Evolutionary conservation across 2,113 vertebrate species (phyloP).

Genomic region (Hypocryptadius cinnamomeus): DNA sequence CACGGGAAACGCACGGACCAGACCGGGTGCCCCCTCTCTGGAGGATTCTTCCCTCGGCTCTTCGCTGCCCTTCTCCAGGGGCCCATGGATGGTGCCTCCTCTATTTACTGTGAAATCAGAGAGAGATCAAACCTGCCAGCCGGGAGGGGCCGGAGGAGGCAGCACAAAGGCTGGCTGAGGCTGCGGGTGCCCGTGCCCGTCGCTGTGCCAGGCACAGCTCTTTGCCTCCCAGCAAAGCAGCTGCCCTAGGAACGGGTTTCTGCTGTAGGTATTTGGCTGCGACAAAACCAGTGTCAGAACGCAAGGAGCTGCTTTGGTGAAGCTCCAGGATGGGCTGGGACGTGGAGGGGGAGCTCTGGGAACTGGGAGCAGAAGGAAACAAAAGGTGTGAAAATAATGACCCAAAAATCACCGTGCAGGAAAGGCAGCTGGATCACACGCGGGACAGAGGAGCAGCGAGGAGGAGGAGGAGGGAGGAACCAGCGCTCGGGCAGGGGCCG

Average conservation of each 20-base stretch:
- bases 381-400: background rate
- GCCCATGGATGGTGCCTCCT: background rate
- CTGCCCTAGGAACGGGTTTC: background rate
- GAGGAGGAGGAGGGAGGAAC: background rate
- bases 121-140: background rate
- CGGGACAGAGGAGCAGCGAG: background rate
- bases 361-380: background rate
- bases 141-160: background rate
- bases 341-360: background rate
- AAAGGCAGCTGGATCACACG: rapidly evolving
- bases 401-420: no score
- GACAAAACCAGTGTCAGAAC: background rate
- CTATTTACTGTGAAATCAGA: rapidly evolving
- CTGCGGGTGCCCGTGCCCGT: background rate
- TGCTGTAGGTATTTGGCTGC: background rate
- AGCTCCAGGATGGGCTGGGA: background rate
- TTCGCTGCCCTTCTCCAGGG: background rate
- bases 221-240: background rate
- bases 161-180: background rate
- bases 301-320: background rate
- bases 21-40: background rate
- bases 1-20: background rate
- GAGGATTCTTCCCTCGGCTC: no score
- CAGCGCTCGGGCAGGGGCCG: rapidly evolving
- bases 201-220: background rate